Evolutionary conservation across 1,140 invertebrate species (phyloP), one percentile per base, ranked within the genome.

Genomic region (Carposina sasakii): DNA sequence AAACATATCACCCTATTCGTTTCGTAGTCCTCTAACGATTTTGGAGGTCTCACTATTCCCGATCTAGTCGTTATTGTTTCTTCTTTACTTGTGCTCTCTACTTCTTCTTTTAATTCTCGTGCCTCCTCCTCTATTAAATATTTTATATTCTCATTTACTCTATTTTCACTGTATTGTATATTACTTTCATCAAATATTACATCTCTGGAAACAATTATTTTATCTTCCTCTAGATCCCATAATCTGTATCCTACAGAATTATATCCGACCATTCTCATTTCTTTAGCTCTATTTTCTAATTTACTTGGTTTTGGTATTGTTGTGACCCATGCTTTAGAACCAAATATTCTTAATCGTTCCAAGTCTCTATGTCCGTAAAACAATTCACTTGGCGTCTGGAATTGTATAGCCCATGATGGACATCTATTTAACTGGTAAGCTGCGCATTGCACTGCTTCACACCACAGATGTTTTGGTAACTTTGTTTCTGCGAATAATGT

Each of bases 241-340:
- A 61, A 9, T 43, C 37, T 48, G 26, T 57, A 61, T 15, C 55
- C 58, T 12, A 28, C 24, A 31, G 16, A 46, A n/a, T 12, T 22
- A 48, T 64, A 64, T 28, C 55, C 62, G 24, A 65, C 41, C 46
- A 65, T 53, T 48, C 41, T 52, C 17, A 42, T 41, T 34, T 30
- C 17, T 26, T 36, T 49, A 17, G 47, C 51, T 53, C 51, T 50
- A 13, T 17, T 6, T 8, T 52, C 41, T 3, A 54, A 39, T 33
- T 63, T 63, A 3, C 16, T 23, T n/a, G n/a, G n/a, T n/a, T n/a
- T n/a, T n/a, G n/a, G n/a, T n/a, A n/a, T n/a, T n/a, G n/a, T n/a
- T n/a, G n/a, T n/a, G n/a, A n/a, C n/a, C n/a, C n/a, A n/a, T n/a
- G n/a, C n/a, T n/a, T n/a, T n/a, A n/a, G n/a, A n/a, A n/a, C n/a